Percentiles rank a stretch among this genome's conserved stretches.
These are phyloP conservation scores for Papilio xuthus DNA, from an alignment of 1,140 invertebrate species.

Conservation along the genomic window DNA sequence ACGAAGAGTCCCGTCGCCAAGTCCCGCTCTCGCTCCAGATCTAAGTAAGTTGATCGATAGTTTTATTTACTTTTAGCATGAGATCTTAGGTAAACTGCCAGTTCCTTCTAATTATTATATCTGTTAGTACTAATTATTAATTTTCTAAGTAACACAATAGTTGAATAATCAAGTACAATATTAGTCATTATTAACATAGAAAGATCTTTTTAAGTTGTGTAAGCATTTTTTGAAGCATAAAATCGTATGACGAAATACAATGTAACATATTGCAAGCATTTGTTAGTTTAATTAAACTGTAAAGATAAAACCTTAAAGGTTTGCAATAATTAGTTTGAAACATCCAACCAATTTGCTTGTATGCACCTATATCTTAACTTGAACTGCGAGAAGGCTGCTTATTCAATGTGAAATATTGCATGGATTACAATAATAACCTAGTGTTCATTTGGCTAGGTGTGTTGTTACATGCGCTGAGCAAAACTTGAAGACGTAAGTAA, in stretches of 20 bases:
- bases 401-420: slow-evolving; percentile 51
- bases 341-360: slow-evolving; percentile 46
- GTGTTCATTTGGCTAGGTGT: slow-evolving; percentile 78
- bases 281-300: neutral
- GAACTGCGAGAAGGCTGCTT: slow-evolving; percentile 40
- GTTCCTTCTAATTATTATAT: neutral
- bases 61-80: neutral
- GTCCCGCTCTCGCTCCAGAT: slow-evolving; percentile 85
- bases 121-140: neutral
- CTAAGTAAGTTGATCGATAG: slow-evolving; percentile 69
- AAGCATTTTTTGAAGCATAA: too few relatives aligned
- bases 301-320: neutral
- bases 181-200: too few relatives aligned
- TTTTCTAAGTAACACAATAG: neutral
- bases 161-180: neutral
- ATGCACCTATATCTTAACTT: slow-evolving; percentile 47
- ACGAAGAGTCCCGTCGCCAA: slow-evolving; percentile 88
- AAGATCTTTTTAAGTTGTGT: too few relatives aligned
- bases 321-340: neutral
- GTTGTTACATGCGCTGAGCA: slow-evolving; percentile 76
- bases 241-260: neutral
- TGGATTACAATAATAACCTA: slow-evolving; percentile 71
- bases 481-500: slow-evolving; percentile 77
- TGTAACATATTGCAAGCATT: neutral
- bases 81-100: neutral